Conservation (phyloP, 2,113 vertebrate genomes). For the Ancistrus triradiatus region DNA sequence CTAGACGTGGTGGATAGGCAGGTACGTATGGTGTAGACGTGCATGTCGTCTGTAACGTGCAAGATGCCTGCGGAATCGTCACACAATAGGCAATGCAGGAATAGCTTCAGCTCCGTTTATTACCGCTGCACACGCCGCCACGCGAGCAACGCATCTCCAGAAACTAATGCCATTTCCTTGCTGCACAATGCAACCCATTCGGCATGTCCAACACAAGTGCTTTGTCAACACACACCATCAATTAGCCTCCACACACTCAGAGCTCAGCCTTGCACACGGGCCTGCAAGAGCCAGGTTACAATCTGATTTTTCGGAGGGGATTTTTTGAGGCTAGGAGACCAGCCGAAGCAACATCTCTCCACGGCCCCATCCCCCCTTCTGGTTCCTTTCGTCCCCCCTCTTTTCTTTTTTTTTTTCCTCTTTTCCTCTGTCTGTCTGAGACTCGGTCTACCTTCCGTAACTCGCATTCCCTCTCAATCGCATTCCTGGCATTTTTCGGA, state of each 20-base stretch:
- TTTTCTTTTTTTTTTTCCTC: constrained; percentile 39
- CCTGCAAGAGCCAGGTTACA: not conserved
- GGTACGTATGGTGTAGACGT: too few species aligned
- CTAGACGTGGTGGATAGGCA: too few species aligned
- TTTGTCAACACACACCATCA: constrained; percentile 39
- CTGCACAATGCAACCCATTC: constrained; percentile 28
- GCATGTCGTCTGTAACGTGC: too few species aligned
- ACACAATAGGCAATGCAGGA: too few species aligned
- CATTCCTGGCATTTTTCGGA: constrained; percentile 69
- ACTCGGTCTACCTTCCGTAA: constrained; percentile 54
- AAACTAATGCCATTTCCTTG: too few species aligned
- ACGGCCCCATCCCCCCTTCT: constrained; percentile 17
- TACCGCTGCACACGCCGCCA: too few species aligned
- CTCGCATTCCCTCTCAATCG: constrained; percentile 61
- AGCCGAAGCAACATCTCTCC: constrained; percentile 21
- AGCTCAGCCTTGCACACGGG: not conserved
- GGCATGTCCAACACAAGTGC: constrained; percentile 28
- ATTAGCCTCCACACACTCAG: constrained; percentile 1
- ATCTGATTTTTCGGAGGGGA: constrained; percentile 39
- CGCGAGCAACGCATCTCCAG: too few species aligned
- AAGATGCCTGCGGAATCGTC: too few species aligned
- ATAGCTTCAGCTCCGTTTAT: too few species aligned
- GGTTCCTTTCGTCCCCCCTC: constrained; percentile 53
- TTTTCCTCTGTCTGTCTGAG: constrained; percentile 25
- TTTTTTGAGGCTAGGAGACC: constrained; percentile 11